A percentile compares a stretch with the other conserved stretches of the same genome.
These are phyloP conservation scores for Cephus nigrinus DNA, from an alignment of 2,888 invertebrate genomes.

Conservation along the genomic window DNA sequence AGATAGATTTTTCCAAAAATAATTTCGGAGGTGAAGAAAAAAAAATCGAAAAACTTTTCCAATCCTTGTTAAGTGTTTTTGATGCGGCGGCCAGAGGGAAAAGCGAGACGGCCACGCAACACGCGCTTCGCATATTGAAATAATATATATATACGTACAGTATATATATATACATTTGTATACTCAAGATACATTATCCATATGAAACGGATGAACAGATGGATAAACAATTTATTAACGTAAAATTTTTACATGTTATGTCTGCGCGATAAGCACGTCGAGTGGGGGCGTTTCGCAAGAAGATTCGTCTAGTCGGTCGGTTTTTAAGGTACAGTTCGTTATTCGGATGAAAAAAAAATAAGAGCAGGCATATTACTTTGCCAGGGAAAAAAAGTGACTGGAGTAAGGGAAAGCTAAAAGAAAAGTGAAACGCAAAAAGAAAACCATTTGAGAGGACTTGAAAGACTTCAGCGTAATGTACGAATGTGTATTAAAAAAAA, in stretches of 20 bases:
- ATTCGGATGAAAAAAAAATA: not conserved
- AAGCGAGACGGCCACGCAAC: not conserved
- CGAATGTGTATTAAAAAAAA: not conserved
- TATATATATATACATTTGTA: not conserved
- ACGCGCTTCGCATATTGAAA: too few relatives aligned
- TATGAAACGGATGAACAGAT: not conserved
- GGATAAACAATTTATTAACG: not conserved
- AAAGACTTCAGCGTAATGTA: not conserved
- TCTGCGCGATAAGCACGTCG: too few relatives aligned
- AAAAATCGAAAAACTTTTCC: conserved; percentile 1
- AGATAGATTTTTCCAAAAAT: not conserved
- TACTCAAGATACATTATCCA: not conserved
- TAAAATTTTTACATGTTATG: not conserved
- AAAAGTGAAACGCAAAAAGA: not conserved
- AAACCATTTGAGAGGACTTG: not conserved
- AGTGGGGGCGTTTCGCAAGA: not conserved
- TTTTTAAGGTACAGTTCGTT: not conserved
- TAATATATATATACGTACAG: too few relatives aligned
- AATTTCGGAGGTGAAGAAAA: not conserved
- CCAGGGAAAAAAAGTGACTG: not conserved
- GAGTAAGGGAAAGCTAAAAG: not conserved
- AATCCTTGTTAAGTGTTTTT: not conserved
- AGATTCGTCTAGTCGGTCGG: not conserved
- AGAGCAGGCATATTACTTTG: too few relatives aligned
- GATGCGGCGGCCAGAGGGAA: not conserved